Evolutionary conservation across 2,888 invertebrate species (phyloP), one percentile per base, ranked within the genome.

Genomic region (Perithous albicinctus): DNA sequence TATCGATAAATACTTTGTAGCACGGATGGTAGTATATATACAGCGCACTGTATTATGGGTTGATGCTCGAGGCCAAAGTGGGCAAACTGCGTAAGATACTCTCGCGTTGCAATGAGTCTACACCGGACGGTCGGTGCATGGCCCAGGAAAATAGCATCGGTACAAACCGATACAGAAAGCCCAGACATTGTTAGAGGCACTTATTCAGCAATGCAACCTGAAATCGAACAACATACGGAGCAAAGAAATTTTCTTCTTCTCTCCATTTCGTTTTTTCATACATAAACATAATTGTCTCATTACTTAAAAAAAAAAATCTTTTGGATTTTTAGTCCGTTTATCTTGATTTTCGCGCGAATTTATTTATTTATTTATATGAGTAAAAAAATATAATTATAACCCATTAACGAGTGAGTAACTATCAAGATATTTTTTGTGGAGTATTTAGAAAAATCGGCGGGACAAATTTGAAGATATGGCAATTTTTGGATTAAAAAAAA

Each of bases 1-100:
- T 75, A 78, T 82, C 82, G 75, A 75, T 75, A 82, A 82, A 82
- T 75, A 78, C 75, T 75, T 78, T 78, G 41, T 72, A 56, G 66
- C 59, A 35, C 38, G 73, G 51, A 67, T 48, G 10, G 43, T n/a
- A n/a, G n/a, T 38, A 12, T 66, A 72, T 59, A 67, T 32, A 70
- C 29, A 70, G 46, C 48, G 64, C 29, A 32, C 54, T 20, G 63
- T 61, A 76, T 69, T 63, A 74, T 63, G 54, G 63, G 51, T 35
- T 51, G 74, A 35, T 72, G 80, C 80, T 80, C 70, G 70, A 80
- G 76, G 80, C 72, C 51, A 63, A 77, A 80, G 76, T 77, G 43
- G 67, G 23, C 63, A 38, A n/a, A 80, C 66, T 61, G 72, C 80
- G 72, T 72, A 67, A 77, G 76, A 80, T 59, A 51, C 35, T 41